Evolutionary conservation across 2,888 invertebrate genomes (phyloP), one percentile per base, ranked within the genome.

Genomic region (Chloromyia formosa): DNA sequence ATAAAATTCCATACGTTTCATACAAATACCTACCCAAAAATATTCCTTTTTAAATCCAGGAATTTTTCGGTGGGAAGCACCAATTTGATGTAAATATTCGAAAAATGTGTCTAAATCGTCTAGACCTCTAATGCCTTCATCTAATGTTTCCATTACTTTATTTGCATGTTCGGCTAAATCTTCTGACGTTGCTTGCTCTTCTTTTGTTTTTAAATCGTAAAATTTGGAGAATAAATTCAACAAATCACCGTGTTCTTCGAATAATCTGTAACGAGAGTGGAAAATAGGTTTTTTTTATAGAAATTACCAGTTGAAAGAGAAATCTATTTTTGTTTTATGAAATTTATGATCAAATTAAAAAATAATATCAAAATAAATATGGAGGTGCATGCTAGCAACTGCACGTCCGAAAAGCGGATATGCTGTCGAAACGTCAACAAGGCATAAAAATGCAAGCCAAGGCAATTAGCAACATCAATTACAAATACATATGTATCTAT

Each of bases 131-230:
- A 96, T 95, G 77, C 94, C 93, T 82, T 95, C 94, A 83, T 96
- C 95, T 77, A 96, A 85, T 0, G 95, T 94, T 80, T 90, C 91
- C 95, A 96, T 96, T 35, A 96, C 95, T 80, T 93, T 93, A 81
- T 91, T 92, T 69, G 95, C 95, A 82, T 96, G 96, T 79, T 94
- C 93, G 4, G 93, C 93, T 77, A 96, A 86, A 84, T 94, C 94
- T 88, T 93, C 90, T 75, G 93, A 94, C 81, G 90, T 90, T 77
- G 92, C 90, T 83, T 94, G 93, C 80, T 94, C 91, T 81, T 94
- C 93, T 82, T 90, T 91, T 77, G 94, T 93, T 82, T 90, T 89
- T 81, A 93, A 87, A 79, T 93, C 90, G 76, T 91, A 90, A 83
- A 95, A 94, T 85, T 93, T 94, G 79, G 91, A 91, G 85, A 95